Base-by-base conservation (phyloP, 2,797 vertebrate genomes). In the Bradypodion ventrale region DNA sequence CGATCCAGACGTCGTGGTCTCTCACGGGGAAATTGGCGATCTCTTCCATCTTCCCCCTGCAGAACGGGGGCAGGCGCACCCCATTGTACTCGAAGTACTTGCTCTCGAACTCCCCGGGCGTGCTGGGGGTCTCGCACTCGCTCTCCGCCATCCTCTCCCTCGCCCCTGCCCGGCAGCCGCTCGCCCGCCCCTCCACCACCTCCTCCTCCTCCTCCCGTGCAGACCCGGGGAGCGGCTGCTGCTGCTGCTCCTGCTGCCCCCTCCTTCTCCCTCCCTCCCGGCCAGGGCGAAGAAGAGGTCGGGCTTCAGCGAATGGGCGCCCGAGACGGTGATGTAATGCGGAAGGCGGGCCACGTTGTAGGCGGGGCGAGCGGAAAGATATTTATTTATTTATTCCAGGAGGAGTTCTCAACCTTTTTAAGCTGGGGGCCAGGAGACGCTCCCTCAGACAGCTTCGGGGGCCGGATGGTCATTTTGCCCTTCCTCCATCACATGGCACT, bases 31-130 rank as follows among this genome's bases (percentile, higher is more conserved):
- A 98, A 95, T 97, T 96, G 85, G 97, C 95, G 91, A 99, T 98
- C 90, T 99, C 98, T 95, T 99, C 98, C 98, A 99, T 99, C 97
- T 98, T 98, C 86, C 98, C 98, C 83, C 97, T 97, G 96, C 98
- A 99, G 96, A 99, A 99, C 93, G 98, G 98, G 92, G 98, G 98
- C 89, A 99, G 97, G 92, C 98, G 97, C 92, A 99, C 97, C 90
- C 98, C 98, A 90, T 98, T 97, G 95, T 98, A 98, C 94, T 99
- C 98, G 92, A 98, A 99, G 94, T 99, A 99, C 95, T 98, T 99
- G 97, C 98, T 99, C 94, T 99, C 98, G 92, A 98, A 99, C 95
- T 99, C 98, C 44, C 98, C 97, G 19, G 98, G 98, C 62, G 98
- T 99, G 97, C 98, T 97, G 92, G 98, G 98, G 90, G 98, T 99